These are phyloP conservation scores for Hermodice carunculata DNA, from an alignment of 2,888 invertebrate genomes.

Conservation along the genomic window DNA sequence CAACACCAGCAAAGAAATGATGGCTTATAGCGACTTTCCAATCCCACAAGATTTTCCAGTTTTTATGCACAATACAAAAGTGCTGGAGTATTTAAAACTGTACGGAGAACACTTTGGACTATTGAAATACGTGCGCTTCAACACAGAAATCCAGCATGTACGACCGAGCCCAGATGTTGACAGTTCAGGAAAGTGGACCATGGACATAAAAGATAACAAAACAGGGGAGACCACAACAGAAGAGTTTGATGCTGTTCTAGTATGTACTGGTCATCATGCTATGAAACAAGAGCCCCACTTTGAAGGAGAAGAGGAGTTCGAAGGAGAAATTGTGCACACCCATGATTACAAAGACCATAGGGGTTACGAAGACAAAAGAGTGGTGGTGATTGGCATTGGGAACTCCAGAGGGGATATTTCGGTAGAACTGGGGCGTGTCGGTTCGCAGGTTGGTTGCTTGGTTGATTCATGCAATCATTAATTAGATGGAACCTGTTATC, in stretches of 20 bases:
- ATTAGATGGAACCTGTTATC: too few relatives aligned
- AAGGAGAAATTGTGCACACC: constrained; percentile 56
- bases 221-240: too few relatives aligned
- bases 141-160: constrained; percentile 59
- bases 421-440: constrained; percentile 67
- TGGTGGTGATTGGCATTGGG: constrained; percentile 72
- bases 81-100: constrained; percentile 62
- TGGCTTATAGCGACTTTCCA: constrained; percentile 67
- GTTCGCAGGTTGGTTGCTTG: constrained; percentile 65
- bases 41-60: constrained; percentile 62
- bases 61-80: constrained; percentile 65
- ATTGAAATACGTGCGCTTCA: constrained; percentile 54
- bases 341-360: constrained; percentile 55
- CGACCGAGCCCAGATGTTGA: too few relatives aligned
- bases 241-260: constrained; percentile 58
- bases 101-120: constrained; percentile 63
- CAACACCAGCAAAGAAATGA: constrained; percentile 62
- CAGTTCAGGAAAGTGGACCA: too few relatives aligned
- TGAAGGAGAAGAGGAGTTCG: constrained; percentile 50
- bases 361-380: constrained; percentile 61
- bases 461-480: too few relatives aligned
- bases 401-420: constrained; percentile 71
- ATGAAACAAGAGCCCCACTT: constrained; percentile 46
- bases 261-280: constrained; percentile 60
- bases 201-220: too few relatives aligned